Conservation (phyloP, 53 echinoderm and acorn worm species). For the Actinopyga echinites region DNA sequence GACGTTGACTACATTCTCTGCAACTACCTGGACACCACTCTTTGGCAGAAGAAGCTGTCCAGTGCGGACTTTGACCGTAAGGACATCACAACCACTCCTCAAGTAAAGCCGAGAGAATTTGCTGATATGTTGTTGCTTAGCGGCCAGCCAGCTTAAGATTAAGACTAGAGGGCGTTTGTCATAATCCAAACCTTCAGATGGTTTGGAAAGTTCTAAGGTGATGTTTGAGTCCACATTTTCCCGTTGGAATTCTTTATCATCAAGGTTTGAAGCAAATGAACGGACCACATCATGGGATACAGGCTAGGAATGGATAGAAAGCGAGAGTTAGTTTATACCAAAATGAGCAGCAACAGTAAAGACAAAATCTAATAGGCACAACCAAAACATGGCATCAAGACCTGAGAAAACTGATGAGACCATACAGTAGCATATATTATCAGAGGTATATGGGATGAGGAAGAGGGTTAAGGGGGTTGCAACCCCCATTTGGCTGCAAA, state of each 20-base stretch:
- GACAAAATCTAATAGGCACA: too few relatives aligned
- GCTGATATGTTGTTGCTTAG: conserved; percentile 77
- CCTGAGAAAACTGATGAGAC: too few relatives aligned
- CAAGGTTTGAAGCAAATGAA: conserved; percentile 8
- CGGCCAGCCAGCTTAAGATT: conserved; percentile 82
- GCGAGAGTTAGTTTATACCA: background rate
- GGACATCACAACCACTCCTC: conserved; percentile 78
- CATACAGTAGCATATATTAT: too few relatives aligned
- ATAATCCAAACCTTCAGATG: background rate
- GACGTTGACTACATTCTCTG: conserved; percentile 73
- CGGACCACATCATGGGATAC: background rate
- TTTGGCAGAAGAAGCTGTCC: conserved; percentile 75
- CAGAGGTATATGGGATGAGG: too few relatives aligned
- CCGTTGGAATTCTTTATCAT: background rate
- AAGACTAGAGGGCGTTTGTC: conserved; percentile 77
- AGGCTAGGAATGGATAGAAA: background rate
- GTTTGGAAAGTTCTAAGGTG: conserved; percentile 9
- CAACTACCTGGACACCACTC: conserved; percentile 73
- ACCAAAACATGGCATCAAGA: too few relatives aligned
- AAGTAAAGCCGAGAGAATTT: conserved; percentile 75
- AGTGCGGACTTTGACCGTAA: conserved; percentile 63
- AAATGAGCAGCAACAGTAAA: too few relatives aligned
- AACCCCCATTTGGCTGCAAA: too few relatives aligned
- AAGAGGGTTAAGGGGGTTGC: too few relatives aligned
- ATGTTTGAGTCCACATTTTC: background rate